A percentile compares a stretch with the other conserved stretches of the same genome.
Evolutionary conservation across 2,113 vertebrate species (phyloP).

Genomic region (Ceyx margarethae): DNA sequence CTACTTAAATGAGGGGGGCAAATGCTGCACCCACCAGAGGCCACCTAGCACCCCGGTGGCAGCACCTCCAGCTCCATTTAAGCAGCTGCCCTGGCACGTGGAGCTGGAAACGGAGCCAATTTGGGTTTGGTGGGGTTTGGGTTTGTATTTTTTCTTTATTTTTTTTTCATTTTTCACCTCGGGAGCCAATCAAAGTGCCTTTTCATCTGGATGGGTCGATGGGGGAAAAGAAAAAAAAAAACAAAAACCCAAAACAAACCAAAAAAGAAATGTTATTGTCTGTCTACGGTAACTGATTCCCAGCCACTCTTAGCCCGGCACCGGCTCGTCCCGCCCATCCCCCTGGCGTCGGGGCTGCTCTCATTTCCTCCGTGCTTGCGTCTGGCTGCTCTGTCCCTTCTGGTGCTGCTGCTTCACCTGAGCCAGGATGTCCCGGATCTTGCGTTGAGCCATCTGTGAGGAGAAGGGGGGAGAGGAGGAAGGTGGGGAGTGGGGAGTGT

Average conservation of each 20-base stretch:
- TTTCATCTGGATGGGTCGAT: background rate
- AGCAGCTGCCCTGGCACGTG: constrained; percentile 54
- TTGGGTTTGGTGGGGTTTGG: background rate
- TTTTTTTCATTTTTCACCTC: background rate
- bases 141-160: background rate
- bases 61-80: background rate
- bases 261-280: background rate
- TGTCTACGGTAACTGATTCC: constrained; percentile 57
- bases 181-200: constrained; percentile 50
- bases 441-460: constrained; percentile 89
- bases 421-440: constrained; percentile 94
- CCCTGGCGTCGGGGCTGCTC: background rate
- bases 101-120: background rate
- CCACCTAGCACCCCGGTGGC: background rate
- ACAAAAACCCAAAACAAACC: too few species aligned
- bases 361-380: constrained; percentile 77
- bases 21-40: background rate
- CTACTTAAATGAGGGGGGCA: background rate
- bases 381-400: constrained; percentile 83
- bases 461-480: background rate
- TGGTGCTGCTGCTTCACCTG: constrained; percentile 92
- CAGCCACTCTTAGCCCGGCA: constrained; percentile 82
- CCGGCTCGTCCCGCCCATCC: background rate
- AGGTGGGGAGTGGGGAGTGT: background rate
- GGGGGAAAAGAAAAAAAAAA: background rate